Evolutionary conservation across 1,140 invertebrate genomes (phyloP).

Genomic region (Odontomachus brunneus): DNA sequence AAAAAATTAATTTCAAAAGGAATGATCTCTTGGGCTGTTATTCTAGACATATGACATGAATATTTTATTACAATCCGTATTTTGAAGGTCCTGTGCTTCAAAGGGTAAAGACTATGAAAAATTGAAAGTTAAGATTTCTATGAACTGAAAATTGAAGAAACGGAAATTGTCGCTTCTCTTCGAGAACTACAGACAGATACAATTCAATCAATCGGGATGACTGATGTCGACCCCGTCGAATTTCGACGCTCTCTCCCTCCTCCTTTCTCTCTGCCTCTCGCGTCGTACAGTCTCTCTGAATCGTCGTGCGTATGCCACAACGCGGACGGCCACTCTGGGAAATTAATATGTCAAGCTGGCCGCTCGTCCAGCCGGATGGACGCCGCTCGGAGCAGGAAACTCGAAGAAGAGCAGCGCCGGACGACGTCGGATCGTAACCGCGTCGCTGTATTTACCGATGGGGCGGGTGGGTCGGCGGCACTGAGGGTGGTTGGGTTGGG

Average conservation of each 20-base stretch:
- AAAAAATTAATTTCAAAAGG: too few species aligned
- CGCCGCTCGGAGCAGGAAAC: conserved; percentile 28
- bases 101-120: too few species aligned
- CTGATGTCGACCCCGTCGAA: not conserved
- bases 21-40: too few species aligned
- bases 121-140: too few species aligned
- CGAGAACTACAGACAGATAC: not conserved
- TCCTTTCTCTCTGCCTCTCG: too few species aligned
- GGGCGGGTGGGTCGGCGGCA: conserved; percentile 49
- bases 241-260: not conserved
- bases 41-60: too few species aligned
- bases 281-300: conserved; percentile 27
- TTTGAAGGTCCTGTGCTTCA: too few species aligned
- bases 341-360: conserved; percentile 78
- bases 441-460: conserved; percentile 70
- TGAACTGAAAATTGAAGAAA: too few species aligned
- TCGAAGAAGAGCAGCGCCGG: conserved; percentile 46
- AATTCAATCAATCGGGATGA: not conserved
- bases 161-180: too few species aligned
- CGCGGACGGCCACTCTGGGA: conserved; percentile 72
- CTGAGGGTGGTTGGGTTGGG: not conserved
- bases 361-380: conserved; percentile 20
- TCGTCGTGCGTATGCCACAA: not conserved
- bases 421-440: conserved; percentile 61
- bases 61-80: too few species aligned